These are phyloP conservation scores for Pristionchus mayeri DNA, from an alignment of 2,888 invertebrate genomes.

Conservation along the genomic window DNA sequence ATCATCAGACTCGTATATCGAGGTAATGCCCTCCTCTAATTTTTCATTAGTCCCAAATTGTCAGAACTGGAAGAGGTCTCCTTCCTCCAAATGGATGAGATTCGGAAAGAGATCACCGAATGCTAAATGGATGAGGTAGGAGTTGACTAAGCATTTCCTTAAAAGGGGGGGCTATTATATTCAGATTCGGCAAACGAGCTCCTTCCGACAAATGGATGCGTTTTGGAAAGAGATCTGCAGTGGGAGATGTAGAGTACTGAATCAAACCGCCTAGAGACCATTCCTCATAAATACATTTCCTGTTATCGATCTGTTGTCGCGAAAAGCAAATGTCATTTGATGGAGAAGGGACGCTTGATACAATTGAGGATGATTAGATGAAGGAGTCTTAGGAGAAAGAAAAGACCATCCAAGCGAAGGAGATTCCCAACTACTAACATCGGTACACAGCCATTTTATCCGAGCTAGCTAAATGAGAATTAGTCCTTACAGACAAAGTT, in stretches of 20 bases:
- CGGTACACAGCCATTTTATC: conserved; percentile 9
- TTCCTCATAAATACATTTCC: conserved; percentile 3
- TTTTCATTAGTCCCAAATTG: neutral
- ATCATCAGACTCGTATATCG: neutral
- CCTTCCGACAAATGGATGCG: conserved; percentile 69
- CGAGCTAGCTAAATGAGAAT: neutral
- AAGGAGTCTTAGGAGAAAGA: neutral
- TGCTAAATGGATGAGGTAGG: too few species aligned
- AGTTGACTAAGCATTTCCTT: neutral
- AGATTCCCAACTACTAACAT: neutral
- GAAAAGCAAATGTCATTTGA: neutral
- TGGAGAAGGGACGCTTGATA: neutral
- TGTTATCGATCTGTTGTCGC: conserved; percentile 12
- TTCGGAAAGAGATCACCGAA: conserved; percentile 4
- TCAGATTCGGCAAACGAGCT: neutral
- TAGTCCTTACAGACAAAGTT: neutral
- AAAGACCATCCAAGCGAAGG: neutral
- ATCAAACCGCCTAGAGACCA: neutral
- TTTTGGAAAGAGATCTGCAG: conserved; percentile 73
- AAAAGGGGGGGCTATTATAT: neutral
- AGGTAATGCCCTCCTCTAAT: conserved; percentile 6
- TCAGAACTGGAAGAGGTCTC: conserved; percentile 29
- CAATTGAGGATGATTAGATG: conserved; percentile 22
- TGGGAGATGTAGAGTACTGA: conserved; percentile 36
- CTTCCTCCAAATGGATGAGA: conserved; percentile 38